Percentiles rank a stretch among this genome's conserved stretches.
phyloP scores from a whole-genome alignment of 2,888 invertebrate genomes.

The Plebejus argus region DNA sequence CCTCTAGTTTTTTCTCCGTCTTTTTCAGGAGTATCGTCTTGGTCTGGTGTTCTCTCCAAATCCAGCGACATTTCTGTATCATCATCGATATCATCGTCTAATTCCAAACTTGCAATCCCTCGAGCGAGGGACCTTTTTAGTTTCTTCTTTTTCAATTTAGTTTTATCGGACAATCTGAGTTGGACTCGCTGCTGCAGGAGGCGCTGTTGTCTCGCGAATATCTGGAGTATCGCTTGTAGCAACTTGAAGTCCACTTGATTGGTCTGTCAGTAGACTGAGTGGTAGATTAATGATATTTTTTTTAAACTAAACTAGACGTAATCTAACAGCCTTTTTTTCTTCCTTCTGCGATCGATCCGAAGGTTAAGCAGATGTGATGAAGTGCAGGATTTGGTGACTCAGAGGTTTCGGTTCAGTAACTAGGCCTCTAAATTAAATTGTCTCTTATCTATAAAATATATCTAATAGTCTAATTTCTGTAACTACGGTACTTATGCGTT shows the following conservation, averaged over 20 bases:
- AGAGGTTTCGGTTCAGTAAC: too few relatives aligned
- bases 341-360: too few relatives aligned
- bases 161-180: constrained; percentile 43
- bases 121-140: background rate
- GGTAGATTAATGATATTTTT: background rate
- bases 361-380: too few relatives aligned
- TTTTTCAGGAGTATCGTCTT: background rate
- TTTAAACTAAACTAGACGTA: too few relatives aligned
- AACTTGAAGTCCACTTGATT: constrained; percentile 62
- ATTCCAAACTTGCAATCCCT: background rate
- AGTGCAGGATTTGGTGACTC: too few relatives aligned
- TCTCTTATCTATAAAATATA: too few relatives aligned
- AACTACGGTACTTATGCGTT: too few relatives aligned
- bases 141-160: background rate
- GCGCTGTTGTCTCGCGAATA: constrained; percentile 64
- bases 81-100: background rate
- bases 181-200: constrained; percentile 62
- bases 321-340: too few relatives aligned
- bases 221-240: constrained; percentile 59
- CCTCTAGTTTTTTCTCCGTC: background rate
- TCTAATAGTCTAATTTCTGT: too few relatives aligned
- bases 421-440: too few relatives aligned
- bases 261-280: constrained; percentile 48
- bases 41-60: background rate
- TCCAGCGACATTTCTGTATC: background rate